These are phyloP conservation scores for Prostheceraeus crozeri DNA, from an alignment of 2,888 invertebrate genomes.

Conservation along the genomic window DNA sequence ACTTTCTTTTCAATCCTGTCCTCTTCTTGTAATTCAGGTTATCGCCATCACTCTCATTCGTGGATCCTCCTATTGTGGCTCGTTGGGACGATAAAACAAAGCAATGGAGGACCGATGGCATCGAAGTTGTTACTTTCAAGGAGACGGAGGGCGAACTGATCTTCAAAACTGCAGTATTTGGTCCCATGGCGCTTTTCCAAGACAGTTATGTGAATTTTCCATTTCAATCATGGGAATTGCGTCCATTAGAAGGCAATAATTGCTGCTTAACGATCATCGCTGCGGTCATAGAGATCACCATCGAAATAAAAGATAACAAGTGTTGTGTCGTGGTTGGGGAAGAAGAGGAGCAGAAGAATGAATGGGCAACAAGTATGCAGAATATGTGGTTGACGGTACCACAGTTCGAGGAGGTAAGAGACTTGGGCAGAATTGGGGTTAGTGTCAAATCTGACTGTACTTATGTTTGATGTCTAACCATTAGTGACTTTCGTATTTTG, in stretches of 20 bases:
- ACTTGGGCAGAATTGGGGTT: too few relatives aligned
- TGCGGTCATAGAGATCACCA: constrained; percentile 53
- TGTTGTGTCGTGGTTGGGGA: constrained; percentile 27
- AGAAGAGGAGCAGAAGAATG: constrained; percentile 26
- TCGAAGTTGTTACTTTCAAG: constrained; percentile 49
- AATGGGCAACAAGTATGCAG: too few relatives aligned
- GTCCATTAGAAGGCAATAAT: constrained; percentile 44
- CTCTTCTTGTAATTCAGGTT: too few relatives aligned
- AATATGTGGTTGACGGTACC: constrained; percentile 28
- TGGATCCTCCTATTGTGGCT: constrained; percentile 54
- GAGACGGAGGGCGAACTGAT: constrained; percentile 48
- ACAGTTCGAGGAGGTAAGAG: too few relatives aligned
- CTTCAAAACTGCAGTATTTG: constrained; percentile 52
- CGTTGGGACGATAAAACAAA: constrained; percentile 51
- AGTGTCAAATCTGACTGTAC: too few relatives aligned
- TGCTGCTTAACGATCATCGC: constrained; percentile 53
- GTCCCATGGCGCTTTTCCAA: constrained; percentile 53
- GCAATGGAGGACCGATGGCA: constrained; percentile 53
- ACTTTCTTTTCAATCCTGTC: too few relatives aligned
- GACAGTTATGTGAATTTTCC: constrained; percentile 57
- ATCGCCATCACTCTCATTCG: too few relatives aligned
- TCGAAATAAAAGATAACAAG: constrained; percentile 45
- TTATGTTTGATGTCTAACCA: too few relatives aligned
- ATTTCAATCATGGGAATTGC: constrained; percentile 56
- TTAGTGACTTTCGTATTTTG: too few relatives aligned